A percentile compares a stretch with the other conserved stretches of the same genome.
Conservation (phyloP, 2,113 vertebrate species). For the Speoplatyrhinus poulsoni region DNA sequence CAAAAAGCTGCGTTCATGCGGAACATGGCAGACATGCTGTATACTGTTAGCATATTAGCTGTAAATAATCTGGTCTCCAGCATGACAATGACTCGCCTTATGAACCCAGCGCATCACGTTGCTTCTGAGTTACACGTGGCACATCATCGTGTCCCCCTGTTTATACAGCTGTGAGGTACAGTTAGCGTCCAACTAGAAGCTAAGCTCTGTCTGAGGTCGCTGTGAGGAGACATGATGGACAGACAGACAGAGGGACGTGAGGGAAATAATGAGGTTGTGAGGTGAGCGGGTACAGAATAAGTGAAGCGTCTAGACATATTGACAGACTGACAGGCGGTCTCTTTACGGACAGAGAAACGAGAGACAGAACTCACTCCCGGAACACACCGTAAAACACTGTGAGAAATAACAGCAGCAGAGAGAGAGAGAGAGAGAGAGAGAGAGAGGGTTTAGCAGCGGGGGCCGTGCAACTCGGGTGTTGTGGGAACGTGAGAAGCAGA, state of each 20-base stretch:
- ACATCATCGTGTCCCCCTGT: background rate
- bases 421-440: too few species aligned
- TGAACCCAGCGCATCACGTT: background rate
- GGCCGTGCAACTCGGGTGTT: background rate
- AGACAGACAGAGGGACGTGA: background rate
- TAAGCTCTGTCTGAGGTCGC: conserved; percentile 5
- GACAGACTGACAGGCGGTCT: too few species aligned
- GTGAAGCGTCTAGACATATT: background rate
- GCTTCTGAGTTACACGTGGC: background rate
- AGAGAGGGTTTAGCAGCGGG: background rate
- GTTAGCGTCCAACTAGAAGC: background rate
- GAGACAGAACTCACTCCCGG: too few species aligned
- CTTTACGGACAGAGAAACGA: too few species aligned
- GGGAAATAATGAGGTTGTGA: background rate
- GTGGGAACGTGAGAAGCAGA: conserved; percentile 7
- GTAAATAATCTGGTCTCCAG: too few species aligned
- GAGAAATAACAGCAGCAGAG: too few species aligned
- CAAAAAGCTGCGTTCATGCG: too few species aligned
- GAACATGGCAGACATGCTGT: too few species aligned
- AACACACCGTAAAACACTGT: too few species aligned
- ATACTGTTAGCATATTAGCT: too few species aligned
- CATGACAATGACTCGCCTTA: too few species aligned
- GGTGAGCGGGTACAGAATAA: conserved; percentile 15
- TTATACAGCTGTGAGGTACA: background rate
- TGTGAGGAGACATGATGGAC: background rate